Evolutionary conservation across 2,113 vertebrate species (phyloP).

Genomic region (Poeciliopsis retropinna): DNA sequence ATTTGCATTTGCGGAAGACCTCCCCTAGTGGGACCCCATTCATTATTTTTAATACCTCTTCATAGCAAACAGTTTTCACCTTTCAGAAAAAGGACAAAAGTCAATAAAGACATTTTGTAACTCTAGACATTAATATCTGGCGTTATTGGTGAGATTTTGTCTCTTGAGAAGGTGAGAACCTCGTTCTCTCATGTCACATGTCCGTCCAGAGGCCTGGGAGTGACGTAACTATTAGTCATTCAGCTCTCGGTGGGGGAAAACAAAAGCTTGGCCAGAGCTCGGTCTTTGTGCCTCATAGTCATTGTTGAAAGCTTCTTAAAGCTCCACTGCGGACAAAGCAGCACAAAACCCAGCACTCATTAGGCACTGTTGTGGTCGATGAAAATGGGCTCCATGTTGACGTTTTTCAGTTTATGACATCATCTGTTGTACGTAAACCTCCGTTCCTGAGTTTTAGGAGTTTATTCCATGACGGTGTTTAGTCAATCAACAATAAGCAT

Average conservation of each 20-base stretch:
- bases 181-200: constrained; percentile 50
- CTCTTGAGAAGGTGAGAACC: neutral
- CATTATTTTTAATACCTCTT: too few species aligned
- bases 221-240: constrained; percentile 65
- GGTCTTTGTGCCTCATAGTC: constrained; percentile 2
- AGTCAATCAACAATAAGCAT: too few species aligned
- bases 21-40: too few species aligned
- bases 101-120: too few species aligned
- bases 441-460: too few species aligned
- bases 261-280: constrained; percentile 59
- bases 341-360: neutral
- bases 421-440: neutral
- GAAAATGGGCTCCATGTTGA: neutral
- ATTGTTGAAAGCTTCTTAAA: neutral
- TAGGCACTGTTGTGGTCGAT: neutral
- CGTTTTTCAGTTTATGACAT: neutral
- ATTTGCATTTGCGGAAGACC: too few species aligned
- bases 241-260: constrained; percentile 54
- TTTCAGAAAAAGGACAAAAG: too few species aligned
- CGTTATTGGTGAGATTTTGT: too few species aligned
- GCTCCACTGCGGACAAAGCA: too few species aligned
- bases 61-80: too few species aligned
- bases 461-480: neutral
- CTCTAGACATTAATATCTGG: too few species aligned
- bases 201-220: constrained; percentile 40